These are phyloP conservation scores for Diadumene lineata DNA, from an alignment of 92 coral and sea anemone genomes.

Conservation along the genomic window DNA sequence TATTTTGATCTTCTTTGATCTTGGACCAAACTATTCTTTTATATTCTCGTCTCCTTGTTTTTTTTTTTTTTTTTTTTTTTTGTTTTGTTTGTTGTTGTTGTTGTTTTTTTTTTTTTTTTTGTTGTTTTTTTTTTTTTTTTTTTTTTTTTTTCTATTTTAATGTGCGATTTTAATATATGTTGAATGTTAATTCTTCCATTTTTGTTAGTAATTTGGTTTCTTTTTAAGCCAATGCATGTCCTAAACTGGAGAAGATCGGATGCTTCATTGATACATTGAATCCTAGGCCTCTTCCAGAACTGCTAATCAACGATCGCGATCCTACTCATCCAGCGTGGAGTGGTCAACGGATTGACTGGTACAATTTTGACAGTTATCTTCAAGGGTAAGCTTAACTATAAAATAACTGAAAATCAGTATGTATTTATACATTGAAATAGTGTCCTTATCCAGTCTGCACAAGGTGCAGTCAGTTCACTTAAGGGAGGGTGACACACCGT, in stretches of 20 bases:
- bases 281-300: slow-evolving; percentile 56
- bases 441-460: too few species aligned
- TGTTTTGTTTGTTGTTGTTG: background rate
- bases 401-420: background rate
- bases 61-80: background rate
- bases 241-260: slow-evolving; percentile 45
- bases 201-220: too few species aligned
- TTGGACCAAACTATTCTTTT: background rate
- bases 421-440: background rate
- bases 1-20: background rate
- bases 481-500: too few species aligned
- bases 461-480: too few species aligned
- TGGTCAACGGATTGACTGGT: slow-evolving; percentile 31
- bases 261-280: slow-evolving; percentile 49
- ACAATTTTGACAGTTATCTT: slow-evolving; percentile 17
- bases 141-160: background rate
- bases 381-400: slow-evolving; percentile 7
- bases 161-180: background rate
- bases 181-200: too few species aligned
- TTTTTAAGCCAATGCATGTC: background rate
- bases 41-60: background rate
- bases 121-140: background rate
- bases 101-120: background rate
- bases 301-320: slow-evolving; percentile 53
- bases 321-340: slow-evolving; percentile 31